Conservation (phyloP, 2,113 vertebrate genomes). For the Corythaixoides concolor region DNA sequence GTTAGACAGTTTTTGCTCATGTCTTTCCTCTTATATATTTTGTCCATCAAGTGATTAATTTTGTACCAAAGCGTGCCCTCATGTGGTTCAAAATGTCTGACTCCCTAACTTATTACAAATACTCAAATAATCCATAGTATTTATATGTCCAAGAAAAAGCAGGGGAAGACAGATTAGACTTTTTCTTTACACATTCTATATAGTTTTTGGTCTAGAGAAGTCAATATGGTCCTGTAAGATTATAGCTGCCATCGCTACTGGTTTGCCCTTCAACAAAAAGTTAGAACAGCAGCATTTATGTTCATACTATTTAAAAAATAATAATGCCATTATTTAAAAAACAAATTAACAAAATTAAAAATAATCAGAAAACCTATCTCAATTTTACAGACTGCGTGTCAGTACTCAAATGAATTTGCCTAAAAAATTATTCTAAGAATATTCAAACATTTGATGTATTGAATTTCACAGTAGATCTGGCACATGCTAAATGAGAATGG, state of each 20-base stretch:
- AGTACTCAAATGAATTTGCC: neutral
- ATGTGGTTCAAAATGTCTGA: neutral
- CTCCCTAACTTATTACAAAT: neutral
- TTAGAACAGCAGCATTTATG: neutral
- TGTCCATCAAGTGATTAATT: neutral
- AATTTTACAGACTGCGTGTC: neutral
- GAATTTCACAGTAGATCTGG: neutral
- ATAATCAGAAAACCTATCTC: neutral
- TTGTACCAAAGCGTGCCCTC: neutral
- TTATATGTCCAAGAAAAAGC: neutral
- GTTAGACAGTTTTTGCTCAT: neutral
- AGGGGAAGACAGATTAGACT: neutral
- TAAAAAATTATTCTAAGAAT: neutral
- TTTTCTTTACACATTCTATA: neutral
- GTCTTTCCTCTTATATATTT: neutral
- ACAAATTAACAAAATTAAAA: neutral
- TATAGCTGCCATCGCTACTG: neutral
- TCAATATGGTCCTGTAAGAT: neutral
- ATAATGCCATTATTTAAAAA: neutral
- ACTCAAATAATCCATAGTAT: neutral
- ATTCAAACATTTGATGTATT: neutral
- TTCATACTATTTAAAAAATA: neutral
- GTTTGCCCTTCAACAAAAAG: neutral
- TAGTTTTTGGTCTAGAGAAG: constrained; percentile 29
- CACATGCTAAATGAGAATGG: neutral